Base-by-base conservation (phyloP, 2,888 invertebrate species). In the Andrena minutula region DNA sequence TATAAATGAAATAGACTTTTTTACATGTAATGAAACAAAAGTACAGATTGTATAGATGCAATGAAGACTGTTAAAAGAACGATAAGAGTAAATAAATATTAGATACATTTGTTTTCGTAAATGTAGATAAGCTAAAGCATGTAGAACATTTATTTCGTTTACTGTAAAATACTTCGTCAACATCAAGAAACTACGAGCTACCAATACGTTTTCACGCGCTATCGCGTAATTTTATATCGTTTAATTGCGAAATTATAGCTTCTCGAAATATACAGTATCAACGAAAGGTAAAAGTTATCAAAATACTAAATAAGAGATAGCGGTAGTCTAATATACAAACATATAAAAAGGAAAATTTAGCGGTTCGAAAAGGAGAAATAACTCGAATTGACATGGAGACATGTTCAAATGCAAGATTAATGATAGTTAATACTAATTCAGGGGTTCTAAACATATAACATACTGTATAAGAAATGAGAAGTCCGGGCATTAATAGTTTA, bases 311-410 rank as follows among this genome's bases (percentile, higher is more conserved):
- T 76, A 77, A 88, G 70, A 80, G 76, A 81, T 78, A 79, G 35
- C 26, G 32, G 58, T 80, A 76, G 8, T 75, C 71, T 60, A 77
- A 70, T 79, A 71, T 79, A 88, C 77, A 88, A 84, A 83, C 79
- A 70, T 84, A 86, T 89, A 87, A 86, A 87, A 87, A 84, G 86
- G 79, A 85, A 56, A 80, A 85, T 80, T 80, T 63, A 47, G 72
- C 28, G 80, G 71, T 63, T 60, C 63, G 51, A 70, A 30, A 65
- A 28, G 80, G 65, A 63, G 2, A 74, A 64, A 49, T 79, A 41
- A 4, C 41, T 41, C 51, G 41, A 58, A 65, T 66, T 26, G 26
- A 72, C 49, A 70, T 28, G 65, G 78, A 49, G 61, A 73, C 26
- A 63, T 78, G 56, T 61, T 71, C 58, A 61, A 84, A 51, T 63